Evolutionary conservation across 2,888 invertebrate genomes (phyloP).

Genomic region (Sthenelais limicola): DNA sequence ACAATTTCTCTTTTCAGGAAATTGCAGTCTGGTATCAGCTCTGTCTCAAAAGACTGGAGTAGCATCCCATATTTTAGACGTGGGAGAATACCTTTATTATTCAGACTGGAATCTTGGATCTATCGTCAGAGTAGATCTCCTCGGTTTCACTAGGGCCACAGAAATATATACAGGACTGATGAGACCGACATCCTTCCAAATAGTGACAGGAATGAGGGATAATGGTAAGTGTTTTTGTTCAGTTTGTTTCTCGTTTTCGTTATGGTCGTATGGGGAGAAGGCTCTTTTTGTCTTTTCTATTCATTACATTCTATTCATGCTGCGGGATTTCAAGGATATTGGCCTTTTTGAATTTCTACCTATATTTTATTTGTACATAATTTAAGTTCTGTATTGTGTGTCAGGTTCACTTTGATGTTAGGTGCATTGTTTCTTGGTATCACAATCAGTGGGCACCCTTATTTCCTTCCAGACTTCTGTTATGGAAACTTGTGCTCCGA

Average conservation of each 20-base stretch:
- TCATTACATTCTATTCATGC: neutral
- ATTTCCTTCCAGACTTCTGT: slow-evolving; percentile 31
- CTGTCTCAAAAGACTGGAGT: neutral
- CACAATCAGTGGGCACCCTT: no score
- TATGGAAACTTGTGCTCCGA: slow-evolving; percentile 19
- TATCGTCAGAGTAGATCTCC: no score
- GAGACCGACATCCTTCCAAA: slow-evolving; percentile 29
- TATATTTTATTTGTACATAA: neutral
- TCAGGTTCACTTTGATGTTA: neutral
- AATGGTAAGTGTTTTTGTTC: slow-evolving; percentile 19
- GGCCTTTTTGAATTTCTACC: neutral
- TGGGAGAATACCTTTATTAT: slow-evolving; percentile 1
- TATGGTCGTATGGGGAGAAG: neutral
- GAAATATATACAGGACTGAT: slow-evolving; percentile 28
- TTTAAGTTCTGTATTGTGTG: neutral
- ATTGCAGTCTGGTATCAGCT: no score
- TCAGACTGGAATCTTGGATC: slow-evolving; percentile 13
- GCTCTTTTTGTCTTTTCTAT: neutral
- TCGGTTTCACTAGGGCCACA: neutral
- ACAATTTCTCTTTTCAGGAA: no score
- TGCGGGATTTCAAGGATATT: neutral
- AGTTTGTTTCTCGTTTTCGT: neutral
- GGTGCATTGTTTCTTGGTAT: no score
- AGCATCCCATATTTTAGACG: neutral
- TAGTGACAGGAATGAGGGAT: neutral